Percentiles rank a stretch among this genome's conserved stretches.
These are phyloP conservation scores for Alexandromys oeconomus DNA, from an alignment of 2,797 vertebrate species.

Conservation along the genomic window DNA sequence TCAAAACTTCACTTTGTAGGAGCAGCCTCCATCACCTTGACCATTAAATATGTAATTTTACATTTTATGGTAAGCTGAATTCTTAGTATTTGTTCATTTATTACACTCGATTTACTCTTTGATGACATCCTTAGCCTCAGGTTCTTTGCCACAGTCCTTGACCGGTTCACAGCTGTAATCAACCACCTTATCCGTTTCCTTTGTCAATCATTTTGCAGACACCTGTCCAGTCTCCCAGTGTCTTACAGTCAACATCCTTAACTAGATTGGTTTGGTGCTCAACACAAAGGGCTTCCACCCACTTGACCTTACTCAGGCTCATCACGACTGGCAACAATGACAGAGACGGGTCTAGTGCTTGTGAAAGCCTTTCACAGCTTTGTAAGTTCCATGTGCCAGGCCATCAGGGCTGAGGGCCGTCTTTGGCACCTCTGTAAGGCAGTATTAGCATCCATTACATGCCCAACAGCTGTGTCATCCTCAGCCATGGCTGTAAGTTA, in stretches of 20 bases:
- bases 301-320: neutral
- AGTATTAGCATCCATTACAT: neutral
- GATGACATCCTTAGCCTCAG: neutral
- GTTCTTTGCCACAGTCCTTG: neutral
- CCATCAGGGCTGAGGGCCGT: too few relatives aligned
- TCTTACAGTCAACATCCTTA: neutral
- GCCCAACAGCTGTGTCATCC: neutral
- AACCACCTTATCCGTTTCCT: neutral
- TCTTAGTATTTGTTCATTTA: neutral
- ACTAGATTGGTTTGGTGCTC: neutral
- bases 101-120: neutral
- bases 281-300: neutral
- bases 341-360: neutral
- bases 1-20: neutral
- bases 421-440: neutral
- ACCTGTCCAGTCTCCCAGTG: neutral
- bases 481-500: neutral
- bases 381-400: too few relatives aligned
- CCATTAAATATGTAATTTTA: conserved; percentile 40
- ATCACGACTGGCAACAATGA: too few relatives aligned
- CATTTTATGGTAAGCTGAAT: neutral
- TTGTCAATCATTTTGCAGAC: neutral
- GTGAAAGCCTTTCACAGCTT: neutral
- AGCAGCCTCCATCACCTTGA: neutral
- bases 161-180: neutral